Evolutionary conservation across 2,888 invertebrate genomes (phyloP).

Genomic region (Conomelus anceps): DNA sequence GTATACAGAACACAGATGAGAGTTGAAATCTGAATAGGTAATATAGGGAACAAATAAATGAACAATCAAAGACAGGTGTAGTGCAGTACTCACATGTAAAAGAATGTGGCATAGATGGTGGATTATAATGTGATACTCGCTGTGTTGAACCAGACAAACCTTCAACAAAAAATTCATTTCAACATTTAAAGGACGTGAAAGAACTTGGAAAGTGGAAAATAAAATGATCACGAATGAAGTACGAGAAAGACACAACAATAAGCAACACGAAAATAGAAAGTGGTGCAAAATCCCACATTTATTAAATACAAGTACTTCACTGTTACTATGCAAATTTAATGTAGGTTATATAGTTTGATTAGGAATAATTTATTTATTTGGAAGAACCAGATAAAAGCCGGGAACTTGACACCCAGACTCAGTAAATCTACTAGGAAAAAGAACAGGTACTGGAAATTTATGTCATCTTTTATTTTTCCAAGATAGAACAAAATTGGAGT

Average conservation of each 20-base stretch:
- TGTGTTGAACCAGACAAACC: conserved; percentile 19
- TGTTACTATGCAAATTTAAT: too few species aligned
- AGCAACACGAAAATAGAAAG: too few species aligned
- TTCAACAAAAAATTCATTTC: background rate
- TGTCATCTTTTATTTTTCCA: too few species aligned
- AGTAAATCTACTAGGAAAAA: too few species aligned
- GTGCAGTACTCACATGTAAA: conserved; percentile 22
- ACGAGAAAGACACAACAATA: background rate
- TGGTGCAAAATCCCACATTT: too few species aligned
- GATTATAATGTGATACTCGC: conserved; percentile 31
- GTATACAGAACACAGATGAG: background rate
- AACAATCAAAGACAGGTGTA: background rate
- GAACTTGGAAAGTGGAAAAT: background rate
- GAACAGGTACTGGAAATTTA: too few species aligned
- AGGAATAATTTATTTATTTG: too few species aligned
- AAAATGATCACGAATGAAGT: background rate
- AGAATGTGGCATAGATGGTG: conserved; percentile 29
- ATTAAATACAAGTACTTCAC: too few species aligned
- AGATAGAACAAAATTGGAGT: too few species aligned
- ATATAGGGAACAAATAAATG: background rate
- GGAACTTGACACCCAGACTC: too few species aligned
- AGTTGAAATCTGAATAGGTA: background rate
- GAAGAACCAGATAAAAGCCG: too few species aligned
- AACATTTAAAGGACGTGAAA: background rate
- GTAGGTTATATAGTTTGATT: too few species aligned